These are phyloP conservation scores for Xylocopa sonorina DNA, from an alignment of 1,140 invertebrate species.

Conservation along the genomic window DNA sequence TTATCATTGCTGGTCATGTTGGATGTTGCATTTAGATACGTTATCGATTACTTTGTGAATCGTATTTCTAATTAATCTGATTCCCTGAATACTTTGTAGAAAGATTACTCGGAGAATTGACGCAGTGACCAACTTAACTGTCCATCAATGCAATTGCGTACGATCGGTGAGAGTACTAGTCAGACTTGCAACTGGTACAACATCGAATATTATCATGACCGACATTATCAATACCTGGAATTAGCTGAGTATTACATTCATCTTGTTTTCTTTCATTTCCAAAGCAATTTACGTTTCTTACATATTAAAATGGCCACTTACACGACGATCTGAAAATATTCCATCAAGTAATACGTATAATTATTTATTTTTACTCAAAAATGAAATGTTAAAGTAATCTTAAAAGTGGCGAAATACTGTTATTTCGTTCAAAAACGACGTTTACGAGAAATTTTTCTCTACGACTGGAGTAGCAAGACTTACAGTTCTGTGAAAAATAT, in stretches of 20 bases:
- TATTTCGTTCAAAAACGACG: no score
- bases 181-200: not conserved
- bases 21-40: not conserved
- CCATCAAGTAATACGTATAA: no score
- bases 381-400: no score
- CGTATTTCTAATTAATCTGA: not conserved
- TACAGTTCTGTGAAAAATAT: no score
- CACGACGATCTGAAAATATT: no score
- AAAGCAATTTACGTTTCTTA: not conserved
- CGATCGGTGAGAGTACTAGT: conserved; percentile 2
- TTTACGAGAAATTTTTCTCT: no score
- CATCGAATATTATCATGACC: conserved; percentile 2
- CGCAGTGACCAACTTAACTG: not conserved
- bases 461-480: no score
- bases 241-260: conserved; percentile 22
- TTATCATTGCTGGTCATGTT: not conserved
- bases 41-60: not conserved
- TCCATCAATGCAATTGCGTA: not conserved
- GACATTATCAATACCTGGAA: not conserved
- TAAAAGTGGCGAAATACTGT: no score
- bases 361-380: not conserved
- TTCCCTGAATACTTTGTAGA: not conserved
- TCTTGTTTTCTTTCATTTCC: not conserved
- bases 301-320: no score
- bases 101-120: not conserved